Base-by-base conservation (phyloP, 2,888 invertebrate species). In the Eupithecia exiguata region DNA sequence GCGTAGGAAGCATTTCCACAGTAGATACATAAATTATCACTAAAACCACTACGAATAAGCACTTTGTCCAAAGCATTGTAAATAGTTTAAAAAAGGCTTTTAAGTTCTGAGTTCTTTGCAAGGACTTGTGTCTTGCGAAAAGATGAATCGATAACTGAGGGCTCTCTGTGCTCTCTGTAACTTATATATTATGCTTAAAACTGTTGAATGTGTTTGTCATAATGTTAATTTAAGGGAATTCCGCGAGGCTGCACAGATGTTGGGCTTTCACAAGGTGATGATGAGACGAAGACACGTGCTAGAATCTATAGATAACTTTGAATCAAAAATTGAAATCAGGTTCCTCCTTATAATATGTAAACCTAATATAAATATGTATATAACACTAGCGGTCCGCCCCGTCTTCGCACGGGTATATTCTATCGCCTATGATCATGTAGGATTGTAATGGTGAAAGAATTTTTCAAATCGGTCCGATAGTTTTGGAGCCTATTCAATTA, bases 1-100 rank as follows among this genome's bases (percentile, higher is more conserved):
- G 10, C 38, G 61, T 58, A 58, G 58, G 66, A 25, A 70, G 25
- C 69, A 73, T 66, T 1, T 70, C 61, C 61, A 73, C 73, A 61
- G 25, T 46, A 1, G 25, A 36, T n/a, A 73, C 10, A 5, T 70
- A 7, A 36, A 67, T 7, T 0, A 67, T 36, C 25, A 43, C 21
- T 35, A 73, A 35, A 0, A 53, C 21, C 35, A 69, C 35, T 1
- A 4, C n/a, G 21, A 25, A 58, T 58, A 65, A 36, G 1, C 36
- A 61, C 25, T 67, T 70, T 30, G 18, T 70, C 25, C 36, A 61
- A 70, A 67, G 14, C 73, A 74, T 74, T n/a, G 10, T 68, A 43
- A 61, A 16, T n/a, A 43, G 12, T 14, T 30, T 25, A 0, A 30
- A 30, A 63, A 30, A 7, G 2, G 38, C 7, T 36, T 36, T n/a